Evolutionary conservation across 2,113 vertebrate species (phyloP).

Genomic region (Galeopterus variegatus): DNA sequence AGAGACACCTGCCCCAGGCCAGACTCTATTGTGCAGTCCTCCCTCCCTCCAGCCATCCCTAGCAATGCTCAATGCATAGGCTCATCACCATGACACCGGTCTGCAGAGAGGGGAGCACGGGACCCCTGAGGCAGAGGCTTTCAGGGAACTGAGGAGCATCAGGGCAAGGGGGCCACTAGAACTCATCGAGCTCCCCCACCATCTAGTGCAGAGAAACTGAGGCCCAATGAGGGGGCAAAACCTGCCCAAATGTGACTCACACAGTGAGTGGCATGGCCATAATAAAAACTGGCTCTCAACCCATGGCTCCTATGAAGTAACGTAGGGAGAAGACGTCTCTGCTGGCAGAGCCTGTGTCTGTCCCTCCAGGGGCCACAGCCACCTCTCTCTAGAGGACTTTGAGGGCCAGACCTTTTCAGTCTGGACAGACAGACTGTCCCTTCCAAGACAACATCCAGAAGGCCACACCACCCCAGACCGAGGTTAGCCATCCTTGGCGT

Average conservation of each 20-base stretch:
- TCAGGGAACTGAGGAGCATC: not conserved
- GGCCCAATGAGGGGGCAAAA: not conserved
- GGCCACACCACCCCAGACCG: not conserved
- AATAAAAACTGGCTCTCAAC: not conserved
- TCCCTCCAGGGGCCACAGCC: rapidly evolving
- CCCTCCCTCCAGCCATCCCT: not conserved
- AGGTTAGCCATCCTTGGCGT: not conserved
- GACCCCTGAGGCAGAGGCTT: not conserved
- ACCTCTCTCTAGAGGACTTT: not conserved
- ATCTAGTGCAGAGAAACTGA: not conserved
- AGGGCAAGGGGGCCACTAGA: not conserved
- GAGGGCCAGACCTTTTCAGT: not conserved
- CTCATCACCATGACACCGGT: not conserved
- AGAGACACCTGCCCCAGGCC: not conserved
- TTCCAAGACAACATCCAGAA: not conserved
- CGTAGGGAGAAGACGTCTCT: not conserved
- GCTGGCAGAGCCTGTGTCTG: not conserved
- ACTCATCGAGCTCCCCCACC: not conserved
- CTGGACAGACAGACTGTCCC: not conserved
- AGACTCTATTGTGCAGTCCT: not conserved
- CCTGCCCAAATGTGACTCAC: not conserved
- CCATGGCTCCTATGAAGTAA: not conserved
- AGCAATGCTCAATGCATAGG: not conserved
- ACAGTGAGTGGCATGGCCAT: not conserved
- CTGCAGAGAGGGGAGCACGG: not conserved